A percentile compares a stretch with the other conserved stretches of the same genome.
phyloP scores from a whole-genome alignment of 2,888 invertebrate genomes.

The Hypolimnas misippus region DNA sequence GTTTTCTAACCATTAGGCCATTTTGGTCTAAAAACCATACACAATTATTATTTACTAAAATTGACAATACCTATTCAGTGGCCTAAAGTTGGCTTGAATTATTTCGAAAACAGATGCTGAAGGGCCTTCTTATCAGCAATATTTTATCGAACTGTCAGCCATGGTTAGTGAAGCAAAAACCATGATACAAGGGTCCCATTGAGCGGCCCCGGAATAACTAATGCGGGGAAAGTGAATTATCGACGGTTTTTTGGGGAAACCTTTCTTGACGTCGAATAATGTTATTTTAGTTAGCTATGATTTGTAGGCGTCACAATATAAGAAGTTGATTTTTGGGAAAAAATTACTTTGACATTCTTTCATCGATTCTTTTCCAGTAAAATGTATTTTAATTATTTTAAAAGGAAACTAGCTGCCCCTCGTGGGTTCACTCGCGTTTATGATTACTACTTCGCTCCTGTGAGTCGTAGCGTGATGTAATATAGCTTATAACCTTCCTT shows the following conservation, averaged over 20 bases:
- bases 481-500: too few species aligned
- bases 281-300: neutral
- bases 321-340: neutral
- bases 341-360: neutral
- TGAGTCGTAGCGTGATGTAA: too few species aligned
- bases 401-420: too few species aligned
- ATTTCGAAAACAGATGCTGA: slow-evolving; percentile 1
- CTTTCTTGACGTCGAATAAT: neutral
- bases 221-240: neutral
- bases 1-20: too few species aligned
- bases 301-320: neutral
- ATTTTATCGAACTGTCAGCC: slow-evolving; percentile 21
- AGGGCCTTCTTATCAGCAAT: slow-evolving; percentile 12
- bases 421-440: too few species aligned
- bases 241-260: neutral
- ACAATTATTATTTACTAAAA: too few species aligned
- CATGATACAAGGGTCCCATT: slow-evolving; percentile 13
- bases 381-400: too few species aligned
- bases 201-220: slow-evolving; percentile 16
- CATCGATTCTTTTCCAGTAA: neutral
- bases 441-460: too few species aligned
- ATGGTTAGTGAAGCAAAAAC: slow-evolving; percentile 16
- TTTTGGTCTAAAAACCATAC: too few species aligned
- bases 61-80: neutral
- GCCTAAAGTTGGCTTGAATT: neutral